Evolutionary conservation across 1,140 invertebrate species (phyloP), one percentile per base, ranked within the genome.

Genomic region (Tetramorium alpestre): DNA sequence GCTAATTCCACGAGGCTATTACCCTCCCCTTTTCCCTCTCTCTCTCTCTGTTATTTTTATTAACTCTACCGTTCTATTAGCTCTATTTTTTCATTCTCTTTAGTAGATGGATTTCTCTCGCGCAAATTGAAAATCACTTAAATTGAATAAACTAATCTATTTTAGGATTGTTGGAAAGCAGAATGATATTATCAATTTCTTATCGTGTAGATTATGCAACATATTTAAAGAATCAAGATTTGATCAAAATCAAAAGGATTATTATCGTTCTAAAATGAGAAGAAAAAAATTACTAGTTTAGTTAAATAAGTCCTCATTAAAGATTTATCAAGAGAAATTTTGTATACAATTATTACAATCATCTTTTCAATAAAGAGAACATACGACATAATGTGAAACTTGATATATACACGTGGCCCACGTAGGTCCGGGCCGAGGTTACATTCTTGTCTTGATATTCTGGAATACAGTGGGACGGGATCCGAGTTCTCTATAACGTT

Each of bases 401-500:
- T 47, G 28, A 84, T 73, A 49, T 62, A 60, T 22, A 25, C 16
- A 41, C 10, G 38, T 16, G 8, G 65, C 41, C 4, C 8, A 38
- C 25, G 41, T 49, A 72, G 25, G 13, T 38, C 44, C 54, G 41
- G 41, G 47, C 41, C 44, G 56, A 28, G 44, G 33, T 81, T 73
- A 33, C 60, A 62, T 47, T 58, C 67, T 25, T 51, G 84, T 85
- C 85, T 81, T 81, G 87, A 88, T 88, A 81, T 73, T 67, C 75
- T 72, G 72, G 54, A 58, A 64, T 69, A 22, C 44, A 47, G 25
- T 58, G 16, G 54, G 60, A 65, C 28, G 62, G 38, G 72, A 78
- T 54, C 47, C 60, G 60, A 85, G 69, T 82, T 78, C 77, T 62
- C 88, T 56, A 87, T 90, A 87, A 89, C 88, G 88, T 90, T 90